Conservation (phyloP, 2,113 vertebrate genomes). For the Neotragus moschatus region DNA sequence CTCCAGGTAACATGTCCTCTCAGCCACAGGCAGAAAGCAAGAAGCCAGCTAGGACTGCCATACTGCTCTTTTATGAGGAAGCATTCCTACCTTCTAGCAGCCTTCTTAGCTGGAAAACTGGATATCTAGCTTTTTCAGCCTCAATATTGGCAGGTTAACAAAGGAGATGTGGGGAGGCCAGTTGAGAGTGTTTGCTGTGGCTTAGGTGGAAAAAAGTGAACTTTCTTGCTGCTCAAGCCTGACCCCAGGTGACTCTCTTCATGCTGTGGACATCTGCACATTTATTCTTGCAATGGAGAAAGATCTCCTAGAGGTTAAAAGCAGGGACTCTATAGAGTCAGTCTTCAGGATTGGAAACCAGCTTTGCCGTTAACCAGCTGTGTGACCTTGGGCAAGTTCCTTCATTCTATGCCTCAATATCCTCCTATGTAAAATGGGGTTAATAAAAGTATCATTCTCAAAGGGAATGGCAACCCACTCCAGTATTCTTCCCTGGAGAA, state of each 20-base stretch:
- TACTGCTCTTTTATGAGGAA: background rate
- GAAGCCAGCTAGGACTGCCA: background rate
- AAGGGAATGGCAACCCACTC: background rate
- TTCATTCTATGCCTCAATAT: background rate
- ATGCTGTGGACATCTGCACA: fast-evolving
- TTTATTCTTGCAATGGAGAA: background rate
- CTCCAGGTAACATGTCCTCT: background rate
- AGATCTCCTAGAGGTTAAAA: background rate
- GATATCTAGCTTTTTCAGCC: background rate
- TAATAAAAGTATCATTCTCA: background rate
- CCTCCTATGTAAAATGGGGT: background rate
- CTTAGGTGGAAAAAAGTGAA: background rate
- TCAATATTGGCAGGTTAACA: background rate
- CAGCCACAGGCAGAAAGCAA: background rate
- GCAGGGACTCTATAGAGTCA: background rate
- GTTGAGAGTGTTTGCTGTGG: background rate
- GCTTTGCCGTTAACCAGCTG: background rate
- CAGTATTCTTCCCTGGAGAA: background rate
- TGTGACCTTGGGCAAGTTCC: background rate
- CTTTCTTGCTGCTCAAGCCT: background rate
- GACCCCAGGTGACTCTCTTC: background rate
- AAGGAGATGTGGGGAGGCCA: background rate
- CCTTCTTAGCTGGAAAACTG: background rate
- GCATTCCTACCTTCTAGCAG: background rate
- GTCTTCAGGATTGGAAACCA: background rate